These are phyloP conservation scores for Hypocryptadius cinnamomeus DNA, from an alignment of 2,113 vertebrate genomes.

Conservation along the genomic window DNA sequence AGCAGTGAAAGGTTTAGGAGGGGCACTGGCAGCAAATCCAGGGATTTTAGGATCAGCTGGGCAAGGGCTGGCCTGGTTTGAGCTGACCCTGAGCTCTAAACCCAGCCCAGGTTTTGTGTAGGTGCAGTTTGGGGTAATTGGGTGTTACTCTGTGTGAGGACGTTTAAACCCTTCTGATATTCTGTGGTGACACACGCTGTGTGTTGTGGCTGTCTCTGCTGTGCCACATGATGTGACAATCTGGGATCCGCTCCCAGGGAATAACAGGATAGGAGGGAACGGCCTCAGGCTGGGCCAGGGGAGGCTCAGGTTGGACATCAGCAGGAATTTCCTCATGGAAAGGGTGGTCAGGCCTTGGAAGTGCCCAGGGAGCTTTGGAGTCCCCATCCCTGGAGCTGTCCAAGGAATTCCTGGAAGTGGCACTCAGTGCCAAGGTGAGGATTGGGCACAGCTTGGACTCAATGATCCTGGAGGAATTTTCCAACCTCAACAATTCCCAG, in stretches of 20 bases:
- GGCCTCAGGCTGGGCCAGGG: background rate
- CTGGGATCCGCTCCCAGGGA: background rate
- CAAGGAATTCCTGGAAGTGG: background rate
- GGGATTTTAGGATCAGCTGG: background rate
- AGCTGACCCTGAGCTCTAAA: background rate
- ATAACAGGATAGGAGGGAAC: background rate
- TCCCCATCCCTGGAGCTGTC: background rate
- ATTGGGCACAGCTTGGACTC: accelerated
- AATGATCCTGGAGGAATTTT: accelerated
- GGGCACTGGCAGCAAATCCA: too few species aligned
- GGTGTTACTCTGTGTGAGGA: too few species aligned
- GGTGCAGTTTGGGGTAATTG: too few species aligned
- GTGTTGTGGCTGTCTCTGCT: too few species aligned
- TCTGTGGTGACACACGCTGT: too few species aligned
- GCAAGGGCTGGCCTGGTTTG: background rate
- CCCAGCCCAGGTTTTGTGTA: background rate
- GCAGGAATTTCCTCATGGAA: background rate
- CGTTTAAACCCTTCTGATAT: too few species aligned
- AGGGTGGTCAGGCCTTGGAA: accelerated
- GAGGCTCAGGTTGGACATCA: background rate
- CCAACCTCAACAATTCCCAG: background rate
- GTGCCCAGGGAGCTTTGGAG: background rate
- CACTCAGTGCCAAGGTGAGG: too few species aligned
- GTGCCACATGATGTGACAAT: too few species aligned
- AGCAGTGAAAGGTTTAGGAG: too few species aligned